These are phyloP conservation scores for Crambe crambe DNA, from an alignment of 37 sponge, comb jelly and placozoan species.

Conservation along the genomic window DNA sequence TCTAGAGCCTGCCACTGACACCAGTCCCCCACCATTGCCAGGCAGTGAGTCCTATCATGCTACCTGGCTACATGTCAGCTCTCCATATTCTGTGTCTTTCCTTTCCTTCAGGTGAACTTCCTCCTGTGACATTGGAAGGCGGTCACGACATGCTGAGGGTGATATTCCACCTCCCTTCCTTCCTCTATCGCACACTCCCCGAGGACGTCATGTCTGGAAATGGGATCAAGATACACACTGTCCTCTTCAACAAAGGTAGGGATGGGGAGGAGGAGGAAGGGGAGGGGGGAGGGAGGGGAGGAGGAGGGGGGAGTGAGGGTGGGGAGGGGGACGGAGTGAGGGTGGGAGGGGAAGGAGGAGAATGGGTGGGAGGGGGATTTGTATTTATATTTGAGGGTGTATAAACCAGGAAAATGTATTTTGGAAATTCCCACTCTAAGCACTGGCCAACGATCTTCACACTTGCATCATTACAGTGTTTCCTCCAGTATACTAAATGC, in stretches of 20 bases:
- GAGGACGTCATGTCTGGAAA: constrained; percentile 8
- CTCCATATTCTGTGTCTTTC: not conserved
- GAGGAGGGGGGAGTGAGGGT: not conserved
- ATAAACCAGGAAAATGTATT: too few relatives aligned
- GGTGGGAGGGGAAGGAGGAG: not conserved
- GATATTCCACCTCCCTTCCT: constrained; percentile 28
- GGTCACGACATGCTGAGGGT: constrained; percentile 31
- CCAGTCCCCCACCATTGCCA: constrained; percentile 5
- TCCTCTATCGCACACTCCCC: constrained; percentile 27
- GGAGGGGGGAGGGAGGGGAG: constrained; percentile 4
- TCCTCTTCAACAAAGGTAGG: constrained; percentile 66
- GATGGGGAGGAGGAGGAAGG: not conserved
- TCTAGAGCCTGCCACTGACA: not conserved
- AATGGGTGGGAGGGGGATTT: too few relatives aligned
- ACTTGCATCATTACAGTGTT: too few relatives aligned
- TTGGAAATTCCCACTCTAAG: too few relatives aligned
- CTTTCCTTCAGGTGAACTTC: constrained; percentile 28
- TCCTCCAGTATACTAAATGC: too few relatives aligned
- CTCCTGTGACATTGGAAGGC: constrained; percentile 46
- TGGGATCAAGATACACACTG: constrained; percentile 45
- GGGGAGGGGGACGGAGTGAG: constrained; percentile 1
- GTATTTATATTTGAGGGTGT: too few relatives aligned
- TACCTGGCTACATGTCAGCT: not conserved
- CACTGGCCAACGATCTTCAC: too few relatives aligned
- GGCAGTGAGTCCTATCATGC: constrained; percentile 6